A percentile compares a stretch with the other conserved stretches of the same genome.
Evolutionary conservation across 1,140 invertebrate genomes (phyloP).

Genomic region (Nasonia vitripennis): DNA sequence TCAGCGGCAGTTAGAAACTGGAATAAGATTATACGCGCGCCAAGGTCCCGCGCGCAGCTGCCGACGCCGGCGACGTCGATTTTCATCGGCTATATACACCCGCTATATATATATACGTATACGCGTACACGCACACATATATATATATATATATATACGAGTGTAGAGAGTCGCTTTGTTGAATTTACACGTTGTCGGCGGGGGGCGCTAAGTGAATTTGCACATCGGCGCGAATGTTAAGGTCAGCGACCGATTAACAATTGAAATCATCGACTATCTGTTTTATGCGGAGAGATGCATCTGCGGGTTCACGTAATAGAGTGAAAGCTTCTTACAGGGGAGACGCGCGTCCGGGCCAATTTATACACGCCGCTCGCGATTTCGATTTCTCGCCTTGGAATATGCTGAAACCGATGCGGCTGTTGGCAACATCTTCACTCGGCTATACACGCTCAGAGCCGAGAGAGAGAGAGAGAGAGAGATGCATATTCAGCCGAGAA

Average conservation of each 20-base stretch:
- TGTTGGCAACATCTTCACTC: background rate
- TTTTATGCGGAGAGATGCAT: too few relatives aligned
- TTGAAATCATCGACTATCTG: too few relatives aligned
- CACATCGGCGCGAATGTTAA: conserved; percentile 49
- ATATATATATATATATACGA: background rate
- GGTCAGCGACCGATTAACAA: conserved; percentile 8
- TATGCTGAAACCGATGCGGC: background rate
- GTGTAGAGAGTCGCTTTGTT: conserved; percentile 10
- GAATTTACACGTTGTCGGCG: background rate
- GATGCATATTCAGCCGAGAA: background rate
- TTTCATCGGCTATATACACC: conserved; percentile 9
- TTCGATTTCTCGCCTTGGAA: background rate
- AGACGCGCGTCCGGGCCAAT: background rate
- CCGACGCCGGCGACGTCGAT: conserved; percentile 13
- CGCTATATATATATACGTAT: background rate
- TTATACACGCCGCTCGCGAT: background rate
- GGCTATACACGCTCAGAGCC: background rate
- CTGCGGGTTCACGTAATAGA: too few relatives aligned
- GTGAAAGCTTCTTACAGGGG: too few relatives aligned
- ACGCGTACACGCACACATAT: background rate
- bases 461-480: background rate
- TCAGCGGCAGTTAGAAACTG: conserved; percentile 51
- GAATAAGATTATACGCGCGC: conserved; percentile 56
- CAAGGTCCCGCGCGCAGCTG: conserved; percentile 52
- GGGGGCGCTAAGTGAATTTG: conserved; percentile 46